Evolutionary conservation across 2,888 invertebrate genomes (phyloP).

Genomic region (Phortica magna): DNA sequence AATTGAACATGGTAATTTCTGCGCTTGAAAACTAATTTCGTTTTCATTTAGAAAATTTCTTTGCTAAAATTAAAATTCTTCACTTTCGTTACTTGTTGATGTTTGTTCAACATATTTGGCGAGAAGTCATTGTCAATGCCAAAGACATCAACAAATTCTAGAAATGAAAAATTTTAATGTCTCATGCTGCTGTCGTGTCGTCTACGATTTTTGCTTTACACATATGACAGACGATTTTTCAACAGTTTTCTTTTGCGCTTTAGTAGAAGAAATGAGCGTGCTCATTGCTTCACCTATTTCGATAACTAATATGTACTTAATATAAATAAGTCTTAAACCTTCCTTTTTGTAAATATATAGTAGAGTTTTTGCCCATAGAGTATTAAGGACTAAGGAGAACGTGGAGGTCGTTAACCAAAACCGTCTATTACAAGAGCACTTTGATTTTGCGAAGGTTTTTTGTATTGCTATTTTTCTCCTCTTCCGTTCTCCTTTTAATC

Average conservation of each 20-base stretch:
- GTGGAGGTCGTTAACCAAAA: too few relatives aligned
- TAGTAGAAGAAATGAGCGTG: not conserved
- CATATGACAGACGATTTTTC: conserved; percentile 25
- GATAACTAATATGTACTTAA: not conserved
- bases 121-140: conserved; percentile 70
- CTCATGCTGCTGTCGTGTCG: conserved; percentile 54
- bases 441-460: too few relatives aligned
- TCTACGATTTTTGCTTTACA: not conserved
- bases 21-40: conserved; percentile 42
- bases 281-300: not conserved
- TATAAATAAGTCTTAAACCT: not conserved
- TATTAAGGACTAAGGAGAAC: too few relatives aligned
- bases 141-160: conserved; percentile 33
- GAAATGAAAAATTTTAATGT: not conserved
- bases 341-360: too few relatives aligned
- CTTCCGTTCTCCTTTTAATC: too few relatives aligned
- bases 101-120: not conserved
- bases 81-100: conserved; percentile 34
- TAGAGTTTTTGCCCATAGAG: too few relatives aligned
- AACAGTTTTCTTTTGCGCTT: not conserved
- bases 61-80: conserved; percentile 29
- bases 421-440: too few relatives aligned
- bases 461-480: too few relatives aligned
- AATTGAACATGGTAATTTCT: not conserved
- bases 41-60: conserved; percentile 43